phyloP scores from a whole-genome alignment of 1,140 invertebrate genomes.

The Acromyrmex charruanus region DNA sequence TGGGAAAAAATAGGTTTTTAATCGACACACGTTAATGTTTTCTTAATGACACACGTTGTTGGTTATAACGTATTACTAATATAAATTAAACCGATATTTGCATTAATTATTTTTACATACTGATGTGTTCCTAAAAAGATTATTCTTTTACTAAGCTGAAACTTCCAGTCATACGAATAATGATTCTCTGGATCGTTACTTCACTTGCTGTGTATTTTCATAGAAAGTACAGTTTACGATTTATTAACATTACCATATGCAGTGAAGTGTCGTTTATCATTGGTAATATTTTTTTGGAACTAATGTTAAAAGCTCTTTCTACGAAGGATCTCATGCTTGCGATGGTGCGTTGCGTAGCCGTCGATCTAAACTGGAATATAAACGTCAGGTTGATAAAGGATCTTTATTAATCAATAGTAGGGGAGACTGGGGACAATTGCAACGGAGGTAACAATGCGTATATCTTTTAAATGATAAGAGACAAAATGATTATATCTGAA shows the following conservation, averaged over 20 bases:
- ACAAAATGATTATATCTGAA: no score
- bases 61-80: neutral
- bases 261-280: neutral
- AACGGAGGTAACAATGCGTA: no score
- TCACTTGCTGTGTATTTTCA: neutral
- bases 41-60: neutral
- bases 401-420: neutral
- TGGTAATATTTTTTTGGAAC: constrained; percentile 12
- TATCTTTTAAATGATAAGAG: no score
- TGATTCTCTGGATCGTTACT: neutral
- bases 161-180: neutral
- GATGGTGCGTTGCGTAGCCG: constrained; percentile 37
- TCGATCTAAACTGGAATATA: constrained; percentile 55
- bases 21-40: neutral
- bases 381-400: neutral
- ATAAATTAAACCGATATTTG: no score
- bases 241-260: constrained; percentile 6
- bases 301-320: constrained; percentile 80
- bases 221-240: neutral
- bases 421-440: no score
- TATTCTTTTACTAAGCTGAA: neutral
- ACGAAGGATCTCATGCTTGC: constrained; percentile 82
- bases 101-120: no score
- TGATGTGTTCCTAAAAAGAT: neutral
- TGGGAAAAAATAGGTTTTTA: neutral